A percentile compares a stretch with the other conserved stretches of the same genome.
phyloP scores from a whole-genome alignment of 2,113 vertebrate genomes.

The Lathamus discolor region DNA sequence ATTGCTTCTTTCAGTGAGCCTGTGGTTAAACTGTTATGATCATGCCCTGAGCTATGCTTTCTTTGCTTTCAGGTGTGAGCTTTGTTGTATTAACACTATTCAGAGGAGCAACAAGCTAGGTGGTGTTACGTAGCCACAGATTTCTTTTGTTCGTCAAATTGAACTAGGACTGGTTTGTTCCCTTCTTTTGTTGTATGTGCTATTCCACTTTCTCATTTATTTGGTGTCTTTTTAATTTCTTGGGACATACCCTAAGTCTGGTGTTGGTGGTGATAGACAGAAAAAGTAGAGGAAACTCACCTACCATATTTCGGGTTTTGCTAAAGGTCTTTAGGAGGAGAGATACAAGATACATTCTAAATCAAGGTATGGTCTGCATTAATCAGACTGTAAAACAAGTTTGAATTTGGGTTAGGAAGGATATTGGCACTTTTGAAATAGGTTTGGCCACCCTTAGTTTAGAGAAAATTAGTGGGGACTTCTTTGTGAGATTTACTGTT shows the following conservation, averaged over 20 bases:
- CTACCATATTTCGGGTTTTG: neutral
- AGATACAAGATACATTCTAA: neutral
- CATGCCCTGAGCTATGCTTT: neutral
- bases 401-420: neutral
- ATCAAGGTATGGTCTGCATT: neutral
- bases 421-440: neutral
- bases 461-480: neutral
- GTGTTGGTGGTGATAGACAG: too few species aligned
- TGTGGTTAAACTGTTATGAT: neutral
- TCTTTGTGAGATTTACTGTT: neutral
- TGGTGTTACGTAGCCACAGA: neutral
- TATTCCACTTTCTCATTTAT: neutral
- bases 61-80: neutral
- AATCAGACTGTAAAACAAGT: neutral
- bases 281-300: neutral
- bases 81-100: neutral
- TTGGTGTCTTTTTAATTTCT: neutral
- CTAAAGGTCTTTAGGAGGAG: neutral
- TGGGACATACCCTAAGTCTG: neutral
- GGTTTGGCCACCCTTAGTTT: neutral
- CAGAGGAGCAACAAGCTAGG: neutral
- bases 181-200: neutral
- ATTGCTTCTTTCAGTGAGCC: neutral
- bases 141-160: constrained; percentile 19
- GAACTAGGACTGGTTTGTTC: neutral